Conservation (phyloP, 1,140 invertebrate genomes). For the Bombus huntii region DNA sequence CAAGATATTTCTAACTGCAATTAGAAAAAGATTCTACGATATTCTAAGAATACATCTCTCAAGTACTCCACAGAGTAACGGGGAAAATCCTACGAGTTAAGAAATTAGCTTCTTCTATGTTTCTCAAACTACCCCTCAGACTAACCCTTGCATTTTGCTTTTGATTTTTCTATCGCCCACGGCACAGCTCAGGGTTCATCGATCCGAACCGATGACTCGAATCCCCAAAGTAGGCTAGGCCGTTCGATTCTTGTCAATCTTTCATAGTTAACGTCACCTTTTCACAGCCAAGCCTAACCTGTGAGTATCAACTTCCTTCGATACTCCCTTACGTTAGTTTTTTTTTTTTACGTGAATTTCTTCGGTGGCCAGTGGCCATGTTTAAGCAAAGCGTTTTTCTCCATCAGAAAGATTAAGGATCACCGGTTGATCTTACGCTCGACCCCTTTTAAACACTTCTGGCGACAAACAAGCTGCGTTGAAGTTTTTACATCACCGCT, state of each 20-base stretch:
- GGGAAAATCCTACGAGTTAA: neutral
- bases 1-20: neutral
- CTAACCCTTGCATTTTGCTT: neutral
- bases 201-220: slow-evolving; percentile 19
- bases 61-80: too few species aligned
- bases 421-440: neutral
- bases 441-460: slow-evolving; percentile 15
- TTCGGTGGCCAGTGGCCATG: neutral
- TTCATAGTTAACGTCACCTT: slow-evolving; percentile 22
- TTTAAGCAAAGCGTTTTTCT: neutral
- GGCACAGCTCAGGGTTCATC: slow-evolving; percentile 3
- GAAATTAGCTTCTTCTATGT: neutral
- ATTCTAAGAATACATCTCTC: neutral
- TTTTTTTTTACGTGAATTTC: neutral
- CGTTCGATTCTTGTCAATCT: slow-evolving; percentile 47
- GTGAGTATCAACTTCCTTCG: neutral
- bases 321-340: neutral
- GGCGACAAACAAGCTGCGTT: neutral
- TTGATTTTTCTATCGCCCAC: neutral
- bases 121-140: neutral
- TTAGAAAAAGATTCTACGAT: neutral
- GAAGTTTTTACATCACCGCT: neutral
- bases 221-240: slow-evolving; percentile 25
- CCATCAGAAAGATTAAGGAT: slow-evolving; percentile 15
- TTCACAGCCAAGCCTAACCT: neutral